Evolutionary conservation across 2,797 vertebrate species (phyloP), one percentile per base, ranked within the genome.

Genomic region (Phoxinus dragarum): DNA sequence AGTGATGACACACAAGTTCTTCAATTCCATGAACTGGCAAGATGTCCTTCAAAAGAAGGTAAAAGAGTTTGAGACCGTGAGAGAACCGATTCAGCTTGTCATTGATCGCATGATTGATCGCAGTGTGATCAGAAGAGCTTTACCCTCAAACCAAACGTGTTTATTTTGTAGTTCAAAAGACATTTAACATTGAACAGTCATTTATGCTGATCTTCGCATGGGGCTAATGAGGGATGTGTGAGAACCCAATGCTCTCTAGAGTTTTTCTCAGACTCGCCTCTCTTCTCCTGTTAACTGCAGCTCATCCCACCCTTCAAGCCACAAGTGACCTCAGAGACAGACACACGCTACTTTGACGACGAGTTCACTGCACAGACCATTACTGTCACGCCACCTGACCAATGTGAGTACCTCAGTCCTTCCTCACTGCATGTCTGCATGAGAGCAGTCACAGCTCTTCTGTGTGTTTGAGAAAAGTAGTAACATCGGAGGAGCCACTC

Each of bases 291-390:
- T 86, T 61, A 21, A 78, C 76, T 84, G 82, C 88, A 99, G 98
- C 96, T 99, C 69, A 89, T 94, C 83, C 97, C 98, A 0, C 98
- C 97, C 0, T 98, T 98, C 93, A 98, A 98, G 89, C 98, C 98
- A 84, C 97, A 99, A 86, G 98, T 98, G 79, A 98, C 97, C 0
- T 98, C 97, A 0, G 98, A 98, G 93, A 96, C 97, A 0, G 98
- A 99, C 92, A 99, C 98, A 0, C 95, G 98, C 82, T 98, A 99
- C 91, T 99, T 99, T 3, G 98, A 99, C 0, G 98, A 98, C 0
- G 98, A 98, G 89, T 98, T 99, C 95, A 98, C 98, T 0, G 97
- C 97, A 77, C 97, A 98, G 91, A 96, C 96, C 77, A 99, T 99
- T 89, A 99, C 97, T 42, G 95, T 99, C 92, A 99, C 98, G 3